These are phyloP conservation scores for Slavum lentiscoides DNA, from an alignment of 2,888 invertebrate genomes.

Conservation along the genomic window DNA sequence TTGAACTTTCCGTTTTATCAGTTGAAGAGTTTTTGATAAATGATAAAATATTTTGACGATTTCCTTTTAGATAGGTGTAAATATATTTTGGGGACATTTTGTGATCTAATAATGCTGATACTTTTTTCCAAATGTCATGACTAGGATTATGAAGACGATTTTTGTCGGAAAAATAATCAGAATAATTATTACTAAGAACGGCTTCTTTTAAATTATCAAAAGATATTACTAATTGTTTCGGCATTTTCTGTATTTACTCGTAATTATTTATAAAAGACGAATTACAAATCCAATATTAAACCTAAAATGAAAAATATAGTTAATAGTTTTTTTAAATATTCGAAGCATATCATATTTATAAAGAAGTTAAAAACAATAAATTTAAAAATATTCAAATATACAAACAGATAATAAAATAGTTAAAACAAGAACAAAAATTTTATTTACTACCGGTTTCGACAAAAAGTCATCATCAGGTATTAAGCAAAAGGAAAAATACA, in stretches of 20 bases:
- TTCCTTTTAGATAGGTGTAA: background rate
- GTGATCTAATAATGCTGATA: background rate
- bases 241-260: background rate
- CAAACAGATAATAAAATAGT: too few relatives aligned
- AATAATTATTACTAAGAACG: background rate
- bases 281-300: background rate
- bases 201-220: slow-evolving; percentile 1
- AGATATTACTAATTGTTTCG: background rate
- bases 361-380: too few relatives aligned
- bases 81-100: background rate
- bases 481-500: too few relatives aligned
- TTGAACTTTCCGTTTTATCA: background rate
- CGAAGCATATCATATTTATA: too few relatives aligned
- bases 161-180: background rate
- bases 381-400: too few relatives aligned
- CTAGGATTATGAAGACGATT: slow-evolving; percentile 2
- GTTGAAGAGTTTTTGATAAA: background rate
- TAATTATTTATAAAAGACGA: too few relatives aligned
- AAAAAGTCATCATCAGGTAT: too few relatives aligned
- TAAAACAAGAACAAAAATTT: too few relatives aligned
- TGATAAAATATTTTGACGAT: background rate
- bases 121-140: background rate
- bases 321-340: too few relatives aligned
- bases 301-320: background rate
- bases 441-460: too few relatives aligned